Conservation (phyloP, 2,797 vertebrate species). For the Rhadinocentrus ornatus region DNA sequence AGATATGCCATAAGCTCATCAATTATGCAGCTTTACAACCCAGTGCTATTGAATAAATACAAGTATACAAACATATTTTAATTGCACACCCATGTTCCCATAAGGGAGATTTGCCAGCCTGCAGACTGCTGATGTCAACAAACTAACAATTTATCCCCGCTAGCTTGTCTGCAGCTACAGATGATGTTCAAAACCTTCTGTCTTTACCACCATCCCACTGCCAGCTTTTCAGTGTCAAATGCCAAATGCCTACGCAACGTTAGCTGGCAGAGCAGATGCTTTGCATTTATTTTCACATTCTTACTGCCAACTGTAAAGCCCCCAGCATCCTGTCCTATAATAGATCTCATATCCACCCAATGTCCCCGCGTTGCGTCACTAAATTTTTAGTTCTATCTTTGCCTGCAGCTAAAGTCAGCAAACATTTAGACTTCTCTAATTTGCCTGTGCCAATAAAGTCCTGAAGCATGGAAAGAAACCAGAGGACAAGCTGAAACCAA, state of each 20-base stretch:
- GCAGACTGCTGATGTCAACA: conserved; percentile 34
- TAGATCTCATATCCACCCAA: conserved; percentile 5
- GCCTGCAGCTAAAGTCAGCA: conserved; percentile 6
- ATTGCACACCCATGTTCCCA: conserved; percentile 35
- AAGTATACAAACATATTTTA: conserved; percentile 40
- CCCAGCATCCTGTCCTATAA: conserved; percentile 9
- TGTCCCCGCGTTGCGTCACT: not conserved
- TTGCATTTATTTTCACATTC: conserved; percentile 36
- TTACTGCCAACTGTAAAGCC: conserved; percentile 33
- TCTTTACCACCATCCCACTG: conserved; percentile 14
- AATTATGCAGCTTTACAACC: conserved; percentile 33
- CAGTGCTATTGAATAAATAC: conserved; percentile 22
- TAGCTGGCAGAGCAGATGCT: conserved; percentile 27
- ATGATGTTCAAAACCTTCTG: conserved; percentile 25
- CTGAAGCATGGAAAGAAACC: not conserved
- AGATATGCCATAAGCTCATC: conserved; percentile 37
- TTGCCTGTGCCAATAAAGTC: not conserved
- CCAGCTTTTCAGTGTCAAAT: conserved; percentile 38
- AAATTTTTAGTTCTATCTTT: not conserved
- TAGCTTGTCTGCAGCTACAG: conserved; percentile 23
- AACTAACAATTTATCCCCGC: conserved; percentile 33
- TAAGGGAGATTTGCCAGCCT: conserved; percentile 1
- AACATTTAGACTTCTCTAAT: conserved; percentile 10
- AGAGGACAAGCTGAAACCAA: not conserved
- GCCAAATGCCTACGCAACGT: conserved; percentile 36